These are phyloP conservation scores for Entelurus aequoreus DNA, from an alignment of 2,113 vertebrate genomes.

Conservation along the genomic window DNA sequence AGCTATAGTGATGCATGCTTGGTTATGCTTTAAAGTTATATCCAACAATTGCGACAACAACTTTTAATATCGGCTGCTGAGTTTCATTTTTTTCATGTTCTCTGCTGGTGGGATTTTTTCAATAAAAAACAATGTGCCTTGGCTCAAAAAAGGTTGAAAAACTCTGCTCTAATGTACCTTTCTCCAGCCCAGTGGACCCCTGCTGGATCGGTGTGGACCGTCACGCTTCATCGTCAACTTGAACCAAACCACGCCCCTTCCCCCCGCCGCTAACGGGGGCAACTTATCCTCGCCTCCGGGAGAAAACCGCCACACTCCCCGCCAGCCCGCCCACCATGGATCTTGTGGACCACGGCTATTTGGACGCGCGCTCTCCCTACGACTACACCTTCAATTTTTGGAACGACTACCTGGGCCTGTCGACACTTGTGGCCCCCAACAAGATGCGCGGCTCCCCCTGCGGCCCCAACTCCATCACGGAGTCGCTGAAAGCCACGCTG, in stretches of 20 bases:
- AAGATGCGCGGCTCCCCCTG: constrained; percentile 54
- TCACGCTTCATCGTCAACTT: constrained; percentile 41
- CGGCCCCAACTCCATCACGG: constrained; percentile 72
- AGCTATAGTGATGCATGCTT: too few species aligned
- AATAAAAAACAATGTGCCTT: too few species aligned
- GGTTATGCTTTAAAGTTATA: too few species aligned
- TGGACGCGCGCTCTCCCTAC: constrained; percentile 69
- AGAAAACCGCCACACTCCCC: too few species aligned
- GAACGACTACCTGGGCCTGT: constrained; percentile 79
- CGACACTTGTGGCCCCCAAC: constrained; percentile 68
- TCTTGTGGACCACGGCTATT: constrained; percentile 68
- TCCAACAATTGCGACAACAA: too few species aligned
- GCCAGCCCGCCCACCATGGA: constrained; percentile 58
- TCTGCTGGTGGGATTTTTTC: too few species aligned
- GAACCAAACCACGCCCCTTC: constrained; percentile 54
- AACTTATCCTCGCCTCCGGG: too few species aligned
- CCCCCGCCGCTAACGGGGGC: constrained; percentile 27
- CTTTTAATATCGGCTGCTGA: too few species aligned
- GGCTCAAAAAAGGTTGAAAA: too few species aligned
- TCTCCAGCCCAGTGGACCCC: constrained; percentile 26
- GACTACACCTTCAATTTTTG: constrained; percentile 80
- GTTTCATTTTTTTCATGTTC: too few species aligned
- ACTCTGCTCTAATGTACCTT: background rate
- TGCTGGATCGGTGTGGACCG: constrained; percentile 19
- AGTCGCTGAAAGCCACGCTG: constrained; percentile 76